phyloP scores from a whole-genome alignment of 1,140 invertebrate species.

The Drosophila arizonae region DNA sequence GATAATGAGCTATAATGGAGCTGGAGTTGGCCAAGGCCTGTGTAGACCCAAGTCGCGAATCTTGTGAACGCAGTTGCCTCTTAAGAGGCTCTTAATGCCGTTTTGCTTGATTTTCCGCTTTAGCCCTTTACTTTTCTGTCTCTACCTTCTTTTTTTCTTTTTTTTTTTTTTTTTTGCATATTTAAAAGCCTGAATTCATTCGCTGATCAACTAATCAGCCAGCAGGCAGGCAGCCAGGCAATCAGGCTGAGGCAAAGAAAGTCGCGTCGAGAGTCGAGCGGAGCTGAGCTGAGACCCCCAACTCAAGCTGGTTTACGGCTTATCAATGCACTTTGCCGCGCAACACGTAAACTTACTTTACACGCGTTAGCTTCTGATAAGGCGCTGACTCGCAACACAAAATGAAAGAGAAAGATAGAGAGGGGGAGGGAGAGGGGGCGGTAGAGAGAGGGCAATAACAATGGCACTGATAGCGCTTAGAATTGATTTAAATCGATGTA shows the following conservation, averaged over 20 bases:
- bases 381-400: constrained; percentile 5
- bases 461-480: constrained; percentile 44
- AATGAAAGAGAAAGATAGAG: background rate
- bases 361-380: constrained; percentile 70
- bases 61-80: constrained; percentile 41
- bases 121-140: constrained; percentile 26
- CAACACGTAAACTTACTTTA: constrained; percentile 80
- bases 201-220: constrained; percentile 73
- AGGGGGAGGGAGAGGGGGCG: background rate
- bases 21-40: constrained; percentile 48
- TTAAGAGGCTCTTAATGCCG: constrained; percentile 63
- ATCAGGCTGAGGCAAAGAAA: constrained; percentile 32
- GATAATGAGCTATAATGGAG: constrained; percentile 83
- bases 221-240: constrained; percentile 2
- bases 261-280: constrained; percentile 34
- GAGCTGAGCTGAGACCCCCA: constrained; percentile 2
- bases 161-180: constrained; percentile 58
- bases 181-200: constrained; percentile 69
- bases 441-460: background rate
- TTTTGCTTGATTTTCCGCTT: constrained; percentile 17
- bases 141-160: background rate
- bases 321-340: constrained; percentile 77
- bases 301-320: constrained; percentile 26
- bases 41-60: constrained; percentile 25
- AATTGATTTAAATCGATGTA: constrained; percentile 76